phyloP scores from a whole-genome alignment of 2,888 invertebrate genomes.

The Poecilobothrus nobilitatus region DNA sequence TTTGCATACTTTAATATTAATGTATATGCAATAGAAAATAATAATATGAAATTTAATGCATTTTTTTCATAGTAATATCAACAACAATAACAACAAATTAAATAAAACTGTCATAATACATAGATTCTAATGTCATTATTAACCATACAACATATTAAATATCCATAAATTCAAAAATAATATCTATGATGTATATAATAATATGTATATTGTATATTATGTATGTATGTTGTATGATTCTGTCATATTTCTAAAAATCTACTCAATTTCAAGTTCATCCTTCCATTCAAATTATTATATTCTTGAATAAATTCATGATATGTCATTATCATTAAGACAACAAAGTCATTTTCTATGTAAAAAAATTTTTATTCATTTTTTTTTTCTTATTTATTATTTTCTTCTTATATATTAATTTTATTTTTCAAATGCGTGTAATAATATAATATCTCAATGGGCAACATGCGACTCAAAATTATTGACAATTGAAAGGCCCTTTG shows the following conservation, averaged over 20 bases:
- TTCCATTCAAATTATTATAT: not conserved
- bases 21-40: too few relatives aligned
- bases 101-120: not conserved
- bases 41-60: too few relatives aligned
- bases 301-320: not conserved
- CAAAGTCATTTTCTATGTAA: too few relatives aligned
- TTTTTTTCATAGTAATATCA: too few relatives aligned
- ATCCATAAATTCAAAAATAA: not conserved
- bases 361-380: not conserved
- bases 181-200: not conserved
- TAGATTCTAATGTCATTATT: not conserved
- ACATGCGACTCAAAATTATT: not conserved
- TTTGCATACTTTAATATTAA: too few relatives aligned
- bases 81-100: too few relatives aligned
- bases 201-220: not conserved
- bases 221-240: too few relatives aligned
- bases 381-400: not conserved
- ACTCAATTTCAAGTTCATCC: constrained; percentile 1
- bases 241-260: not conserved
- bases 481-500: not conserved
- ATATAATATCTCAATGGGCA: not conserved
- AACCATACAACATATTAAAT: not conserved
- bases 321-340: constrained; percentile 4
- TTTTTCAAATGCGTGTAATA: not conserved
- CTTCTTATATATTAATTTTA: too few relatives aligned